phyloP scores from a whole-genome alignment of 2,888 invertebrate species.

The Leptodirus hochenwartii region DNA sequence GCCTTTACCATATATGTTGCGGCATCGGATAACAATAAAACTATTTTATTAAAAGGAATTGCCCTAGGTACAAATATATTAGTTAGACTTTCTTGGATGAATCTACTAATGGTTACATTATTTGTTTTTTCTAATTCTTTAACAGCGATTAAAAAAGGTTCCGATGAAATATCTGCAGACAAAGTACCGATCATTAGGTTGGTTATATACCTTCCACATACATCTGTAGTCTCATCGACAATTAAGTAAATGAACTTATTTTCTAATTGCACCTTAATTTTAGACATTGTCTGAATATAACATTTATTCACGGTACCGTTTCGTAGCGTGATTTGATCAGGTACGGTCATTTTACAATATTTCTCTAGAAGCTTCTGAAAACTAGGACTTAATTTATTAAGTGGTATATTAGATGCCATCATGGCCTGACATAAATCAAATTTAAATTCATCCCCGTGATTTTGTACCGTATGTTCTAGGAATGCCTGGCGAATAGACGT shows the following conservation, averaged over 20 bases:
- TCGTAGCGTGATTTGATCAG: too few relatives aligned
- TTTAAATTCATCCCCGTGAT: too few relatives aligned
- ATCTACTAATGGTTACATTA: constrained; percentile 1
- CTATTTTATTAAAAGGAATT: background rate
- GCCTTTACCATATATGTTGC: constrained; percentile 1
- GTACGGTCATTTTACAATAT: too few relatives aligned
- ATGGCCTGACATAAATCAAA: too few relatives aligned
- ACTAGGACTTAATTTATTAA: too few relatives aligned
- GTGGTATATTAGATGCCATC: too few relatives aligned
- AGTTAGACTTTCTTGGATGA: too few relatives aligned
- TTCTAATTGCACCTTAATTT: constrained; percentile 1
- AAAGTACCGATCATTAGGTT: constrained; percentile 1
- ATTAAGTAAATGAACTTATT: background rate
- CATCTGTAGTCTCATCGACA: constrained; percentile 1
- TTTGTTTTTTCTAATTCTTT: constrained; percentile 2
- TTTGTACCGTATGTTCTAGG: too few relatives aligned
- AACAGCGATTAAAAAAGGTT: constrained; percentile 1
- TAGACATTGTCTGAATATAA: background rate
- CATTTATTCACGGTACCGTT: too few relatives aligned
- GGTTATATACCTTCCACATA: background rate
- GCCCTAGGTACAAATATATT: background rate
- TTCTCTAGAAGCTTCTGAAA: too few relatives aligned
- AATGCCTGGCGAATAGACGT: too few relatives aligned
- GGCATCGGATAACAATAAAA: too few relatives aligned
- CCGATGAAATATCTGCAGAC: background rate